A percentile compares a stretch with the other conserved stretches of the same genome.
phyloP scores from a whole-genome alignment of 1,140 invertebrate species.

The Microplitis mediator region DNA sequence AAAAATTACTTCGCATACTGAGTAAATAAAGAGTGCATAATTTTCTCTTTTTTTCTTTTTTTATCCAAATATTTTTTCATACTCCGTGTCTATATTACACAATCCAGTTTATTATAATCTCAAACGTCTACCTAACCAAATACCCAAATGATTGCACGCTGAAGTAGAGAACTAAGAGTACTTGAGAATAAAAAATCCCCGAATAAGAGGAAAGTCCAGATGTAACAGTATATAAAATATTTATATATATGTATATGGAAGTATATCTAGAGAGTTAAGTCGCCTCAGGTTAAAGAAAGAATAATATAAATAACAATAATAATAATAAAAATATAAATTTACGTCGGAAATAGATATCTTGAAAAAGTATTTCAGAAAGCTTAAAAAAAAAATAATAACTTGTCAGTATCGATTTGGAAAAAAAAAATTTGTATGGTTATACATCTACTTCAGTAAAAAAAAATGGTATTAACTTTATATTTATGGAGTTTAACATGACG shows the following conservation, averaged over 20 bases:
- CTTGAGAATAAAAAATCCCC: conserved; percentile 12
- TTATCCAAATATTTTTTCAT: not conserved
- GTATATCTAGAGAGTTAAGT: not conserved
- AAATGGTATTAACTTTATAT: no score
- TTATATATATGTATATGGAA: not conserved
- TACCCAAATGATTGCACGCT: conserved; percentile 7
- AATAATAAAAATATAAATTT: not conserved
- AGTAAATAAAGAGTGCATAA: no score
- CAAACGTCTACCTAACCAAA: not conserved
- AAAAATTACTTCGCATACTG: no score
- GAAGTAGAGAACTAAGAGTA: not conserved
- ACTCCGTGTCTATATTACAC: not conserved
- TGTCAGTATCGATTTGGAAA: not conserved
- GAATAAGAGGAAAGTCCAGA: not conserved
- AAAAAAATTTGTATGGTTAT: not conserved
- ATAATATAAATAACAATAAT: not conserved
- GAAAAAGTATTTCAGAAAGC: not conserved
- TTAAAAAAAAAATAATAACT: not conserved
- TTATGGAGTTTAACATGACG: no score
- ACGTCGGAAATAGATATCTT: not conserved
- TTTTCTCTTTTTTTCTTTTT: no score
- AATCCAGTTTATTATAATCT: not conserved
- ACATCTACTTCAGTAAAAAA: not conserved
- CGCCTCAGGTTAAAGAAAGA: not conserved
- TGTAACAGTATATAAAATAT: not conserved